These are phyloP conservation scores for Adineta ricciae DNA, from an alignment of 2,888 invertebrate species.

Conservation along the genomic window DNA sequence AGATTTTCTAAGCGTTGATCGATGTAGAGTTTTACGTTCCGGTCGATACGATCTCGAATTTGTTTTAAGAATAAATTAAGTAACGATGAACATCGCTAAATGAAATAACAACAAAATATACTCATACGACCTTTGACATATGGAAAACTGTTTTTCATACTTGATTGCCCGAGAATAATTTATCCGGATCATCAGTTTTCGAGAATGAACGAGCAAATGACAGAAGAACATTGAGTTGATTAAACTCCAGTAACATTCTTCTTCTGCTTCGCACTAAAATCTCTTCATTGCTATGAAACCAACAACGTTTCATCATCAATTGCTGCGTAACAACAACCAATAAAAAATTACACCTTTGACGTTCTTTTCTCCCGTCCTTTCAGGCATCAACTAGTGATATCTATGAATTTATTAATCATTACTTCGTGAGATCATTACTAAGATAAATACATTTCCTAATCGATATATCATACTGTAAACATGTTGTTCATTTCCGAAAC, in stretches of 20 bases:
- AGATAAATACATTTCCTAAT: background rate
- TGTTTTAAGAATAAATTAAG: background rate
- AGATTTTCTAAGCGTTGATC: slow-evolving; percentile 16
- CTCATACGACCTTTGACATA: no score
- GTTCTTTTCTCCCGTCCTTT: background rate
- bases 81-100: background rate
- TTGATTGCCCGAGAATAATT: background rate
- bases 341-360: background rate
- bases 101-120: background rate
- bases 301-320: background rate
- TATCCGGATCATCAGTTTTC: background rate
- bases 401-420: background rate
- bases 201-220: background rate
- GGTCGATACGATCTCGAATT: background rate
- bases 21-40: background rate
- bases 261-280: background rate
- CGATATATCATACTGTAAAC: background rate
- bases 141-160: background rate
- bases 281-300: background rate
- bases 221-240: background rate
- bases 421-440: background rate
- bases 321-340: background rate
- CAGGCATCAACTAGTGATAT: background rate
- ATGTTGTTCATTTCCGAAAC: no score
- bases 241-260: background rate